phyloP scores from a whole-genome alignment of 2,797 vertebrate species.

The Melanotaenia trifasciata region DNA sequence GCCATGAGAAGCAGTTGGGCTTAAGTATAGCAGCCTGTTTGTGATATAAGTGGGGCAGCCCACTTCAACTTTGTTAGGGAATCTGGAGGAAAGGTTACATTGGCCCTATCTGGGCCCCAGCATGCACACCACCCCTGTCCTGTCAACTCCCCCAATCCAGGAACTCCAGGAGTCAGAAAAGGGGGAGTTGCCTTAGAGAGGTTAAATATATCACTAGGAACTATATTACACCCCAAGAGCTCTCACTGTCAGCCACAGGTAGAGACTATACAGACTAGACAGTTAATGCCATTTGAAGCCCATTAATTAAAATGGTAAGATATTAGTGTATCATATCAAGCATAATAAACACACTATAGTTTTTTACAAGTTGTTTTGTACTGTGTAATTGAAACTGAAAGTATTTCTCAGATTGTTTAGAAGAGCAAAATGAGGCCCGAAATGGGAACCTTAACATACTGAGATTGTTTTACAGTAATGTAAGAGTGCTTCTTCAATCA shows the following conservation, averaged over 20 bases:
- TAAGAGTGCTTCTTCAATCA: not conserved
- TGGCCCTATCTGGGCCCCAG: conserved; percentile 72
- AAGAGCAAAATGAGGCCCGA: not conserved
- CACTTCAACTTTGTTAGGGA: conserved; percentile 70
- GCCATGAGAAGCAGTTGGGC: conserved; percentile 66
- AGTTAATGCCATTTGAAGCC: conserved; percentile 7
- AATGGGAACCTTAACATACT: not conserved
- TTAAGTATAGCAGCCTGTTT: conserved; percentile 70
- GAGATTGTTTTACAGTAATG: not conserved
- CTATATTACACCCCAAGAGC: conserved; percentile 54
- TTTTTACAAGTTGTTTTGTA: conserved; percentile 4
- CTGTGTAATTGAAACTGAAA: not conserved
- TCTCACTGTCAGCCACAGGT: conserved; percentile 40
- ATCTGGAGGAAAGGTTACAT: conserved; percentile 87
- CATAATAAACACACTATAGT: not conserved
- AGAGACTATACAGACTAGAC: conserved; percentile 40
- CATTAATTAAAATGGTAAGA: conserved; percentile 1
- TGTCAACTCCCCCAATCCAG: conserved; percentile 63
- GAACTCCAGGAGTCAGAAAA: conserved; percentile 57
- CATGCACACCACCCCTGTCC: conserved; percentile 61
- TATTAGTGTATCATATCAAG: not conserved
- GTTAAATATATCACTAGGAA: conserved; percentile 76
- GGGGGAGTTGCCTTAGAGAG: conserved; percentile 61
- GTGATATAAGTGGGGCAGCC: conserved; percentile 77
- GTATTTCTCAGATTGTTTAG: not conserved